These are phyloP conservation scores for Hestina assimilis DNA, from an alignment of 1,140 invertebrate species.

Conservation along the genomic window DNA sequence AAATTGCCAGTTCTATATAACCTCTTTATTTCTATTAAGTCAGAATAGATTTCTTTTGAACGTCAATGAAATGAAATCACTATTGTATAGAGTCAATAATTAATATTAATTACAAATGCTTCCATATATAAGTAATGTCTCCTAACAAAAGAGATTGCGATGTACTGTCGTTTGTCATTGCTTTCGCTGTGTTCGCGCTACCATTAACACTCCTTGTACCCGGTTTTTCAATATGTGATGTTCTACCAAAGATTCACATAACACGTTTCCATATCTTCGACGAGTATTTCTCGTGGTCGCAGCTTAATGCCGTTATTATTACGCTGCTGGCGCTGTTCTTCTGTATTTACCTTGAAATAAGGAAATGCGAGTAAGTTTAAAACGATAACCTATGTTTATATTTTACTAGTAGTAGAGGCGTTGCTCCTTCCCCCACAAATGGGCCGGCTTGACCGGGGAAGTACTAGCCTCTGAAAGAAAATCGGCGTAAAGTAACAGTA, in stretches of 20 bases:
- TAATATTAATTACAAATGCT: slow-evolving; percentile 14
- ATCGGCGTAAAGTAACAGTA: too few species aligned
- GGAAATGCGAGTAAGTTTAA: slow-evolving; percentile 53
- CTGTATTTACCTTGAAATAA: slow-evolving; percentile 60
- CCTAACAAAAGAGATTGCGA: slow-evolving; percentile 44
- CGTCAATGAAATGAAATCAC: background rate
- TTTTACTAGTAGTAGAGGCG: too few species aligned
- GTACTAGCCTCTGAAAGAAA: too few species aligned
- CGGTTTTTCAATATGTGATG: slow-evolving; percentile 55
- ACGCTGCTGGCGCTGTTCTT: slow-evolving; percentile 44
- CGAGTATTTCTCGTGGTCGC: slow-evolving; percentile 48
- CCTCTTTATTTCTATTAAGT: too few species aligned
- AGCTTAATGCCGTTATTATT: slow-evolving; percentile 46
- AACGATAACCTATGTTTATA: too few species aligned
- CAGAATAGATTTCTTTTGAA: too few species aligned
- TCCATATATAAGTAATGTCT: slow-evolving; percentile 38
- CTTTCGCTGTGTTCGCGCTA: slow-evolving; percentile 48
- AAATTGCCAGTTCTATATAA: too few species aligned
- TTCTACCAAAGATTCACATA: slow-evolving; percentile 54
- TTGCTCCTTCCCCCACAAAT: too few species aligned
- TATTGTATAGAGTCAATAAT: background rate
- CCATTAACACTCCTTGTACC: slow-evolving; percentile 58
- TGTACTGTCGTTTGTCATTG: slow-evolving; percentile 33
- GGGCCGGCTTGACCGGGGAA: too few species aligned
- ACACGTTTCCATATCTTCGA: slow-evolving; percentile 50